These are phyloP conservation scores for Dinoponera quadriceps DNA, from an alignment of 1,140 invertebrate genomes.

Conservation along the genomic window DNA sequence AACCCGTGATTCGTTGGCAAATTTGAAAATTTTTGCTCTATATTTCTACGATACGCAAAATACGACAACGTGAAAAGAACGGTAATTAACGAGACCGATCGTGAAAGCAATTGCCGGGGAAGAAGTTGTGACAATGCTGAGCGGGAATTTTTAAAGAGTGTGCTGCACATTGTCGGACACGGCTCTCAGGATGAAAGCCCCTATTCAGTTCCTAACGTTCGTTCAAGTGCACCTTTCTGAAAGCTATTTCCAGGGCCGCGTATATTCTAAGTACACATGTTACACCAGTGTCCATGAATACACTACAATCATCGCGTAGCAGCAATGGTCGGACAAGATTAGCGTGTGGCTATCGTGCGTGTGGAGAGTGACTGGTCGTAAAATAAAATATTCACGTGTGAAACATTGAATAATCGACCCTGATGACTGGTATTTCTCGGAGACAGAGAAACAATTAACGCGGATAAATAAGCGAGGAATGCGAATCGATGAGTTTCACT, in stretches of 20 bases:
- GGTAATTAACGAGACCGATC: constrained; percentile 50
- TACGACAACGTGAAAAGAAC: constrained; percentile 11
- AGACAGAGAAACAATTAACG: background rate
- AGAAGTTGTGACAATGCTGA: constrained; percentile 59
- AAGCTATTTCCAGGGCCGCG: constrained; percentile 47
- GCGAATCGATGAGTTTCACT: background rate
- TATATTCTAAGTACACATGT: constrained; percentile 39
- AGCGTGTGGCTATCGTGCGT: too few species aligned
- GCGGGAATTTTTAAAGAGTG: constrained; percentile 52
- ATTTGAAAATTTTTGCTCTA: constrained; percentile 6
- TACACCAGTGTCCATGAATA: background rate
- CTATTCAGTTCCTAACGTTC: constrained; percentile 54
- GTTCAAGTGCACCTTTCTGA: constrained; percentile 58
- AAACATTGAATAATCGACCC: background rate
- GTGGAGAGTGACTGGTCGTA: background rate
- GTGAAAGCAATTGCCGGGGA: constrained; percentile 73
- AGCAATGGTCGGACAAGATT: background rate
- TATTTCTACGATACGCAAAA: background rate
- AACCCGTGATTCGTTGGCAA: background rate
- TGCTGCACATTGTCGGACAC: constrained; percentile 47
- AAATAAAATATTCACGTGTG: background rate
- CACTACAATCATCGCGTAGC: background rate
- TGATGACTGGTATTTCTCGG: background rate
- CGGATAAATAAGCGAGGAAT: background rate
- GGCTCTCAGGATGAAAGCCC: constrained; percentile 52